These are phyloP conservation scores for Drosophila mulleri DNA, from an alignment of 2,888 invertebrate genomes.

Conservation along the genomic window DNA sequence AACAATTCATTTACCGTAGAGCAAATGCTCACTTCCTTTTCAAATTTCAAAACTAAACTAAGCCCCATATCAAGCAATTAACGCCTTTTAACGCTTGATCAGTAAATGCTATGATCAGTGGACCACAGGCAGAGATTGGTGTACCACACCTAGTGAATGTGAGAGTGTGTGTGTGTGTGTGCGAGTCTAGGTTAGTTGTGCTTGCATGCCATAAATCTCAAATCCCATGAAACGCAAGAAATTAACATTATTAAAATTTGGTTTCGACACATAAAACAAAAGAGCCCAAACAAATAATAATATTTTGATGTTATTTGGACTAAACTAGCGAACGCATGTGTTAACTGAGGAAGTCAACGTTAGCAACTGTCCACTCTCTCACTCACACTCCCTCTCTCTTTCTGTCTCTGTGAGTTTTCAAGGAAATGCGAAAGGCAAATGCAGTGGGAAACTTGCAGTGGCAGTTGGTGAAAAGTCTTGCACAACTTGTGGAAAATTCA, in stretches of 20 bases:
- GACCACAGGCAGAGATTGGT: conserved; percentile 48
- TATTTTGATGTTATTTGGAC: conserved; percentile 71
- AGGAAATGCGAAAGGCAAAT: conserved; percentile 35
- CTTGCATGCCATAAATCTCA: conserved; percentile 63
- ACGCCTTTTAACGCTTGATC: conserved; percentile 64
- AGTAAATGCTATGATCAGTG: conserved; percentile 27
- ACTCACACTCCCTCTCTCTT: background rate
- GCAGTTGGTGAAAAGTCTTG: conserved; percentile 21
- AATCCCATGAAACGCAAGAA: conserved; percentile 75
- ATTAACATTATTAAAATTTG: conserved; percentile 81
- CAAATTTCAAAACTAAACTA: conserved; percentile 41
- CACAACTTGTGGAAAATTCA: conserved; percentile 12
- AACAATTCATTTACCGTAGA: background rate
- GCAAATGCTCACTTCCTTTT: conserved; percentile 12
- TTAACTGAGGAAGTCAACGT: conserved; percentile 71
- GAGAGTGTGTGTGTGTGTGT: background rate
- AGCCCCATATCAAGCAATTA: conserved; percentile 61
- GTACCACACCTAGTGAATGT: conserved; percentile 48
- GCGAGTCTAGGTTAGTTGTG: conserved; percentile 12
- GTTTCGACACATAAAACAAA: conserved; percentile 78
- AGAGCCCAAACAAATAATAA: conserved; percentile 57
- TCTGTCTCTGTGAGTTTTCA: background rate
- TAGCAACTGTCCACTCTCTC: conserved; percentile 18
- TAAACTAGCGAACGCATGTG: conserved; percentile 66
- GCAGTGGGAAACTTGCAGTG: conserved; percentile 20